Evolutionary conservation across 2,797 vertebrate genomes (phyloP).

Genomic region (Rhodeus uyekii): DNA sequence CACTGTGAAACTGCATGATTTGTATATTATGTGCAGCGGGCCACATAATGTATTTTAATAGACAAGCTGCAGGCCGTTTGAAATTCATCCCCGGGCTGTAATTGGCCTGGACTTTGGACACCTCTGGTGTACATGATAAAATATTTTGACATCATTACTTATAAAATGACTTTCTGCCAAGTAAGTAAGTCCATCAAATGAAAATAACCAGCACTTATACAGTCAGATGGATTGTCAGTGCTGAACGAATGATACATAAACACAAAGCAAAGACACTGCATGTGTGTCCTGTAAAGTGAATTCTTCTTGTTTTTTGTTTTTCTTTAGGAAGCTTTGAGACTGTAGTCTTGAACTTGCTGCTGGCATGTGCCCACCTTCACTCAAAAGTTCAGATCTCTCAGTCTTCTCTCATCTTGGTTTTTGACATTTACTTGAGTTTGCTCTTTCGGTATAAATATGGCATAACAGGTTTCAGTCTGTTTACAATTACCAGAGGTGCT

Average conservation of each 20-base stretch:
- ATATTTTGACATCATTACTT: background rate
- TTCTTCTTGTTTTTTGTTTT: background rate
- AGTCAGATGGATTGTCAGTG: background rate
- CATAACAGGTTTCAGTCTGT: background rate
- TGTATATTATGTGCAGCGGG: too few relatives aligned
- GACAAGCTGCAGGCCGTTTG: too few relatives aligned
- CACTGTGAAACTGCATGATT: too few relatives aligned
- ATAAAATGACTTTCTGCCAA: background rate
- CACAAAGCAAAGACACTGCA: background rate
- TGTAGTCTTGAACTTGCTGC: constrained; percentile 16
- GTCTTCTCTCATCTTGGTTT: constrained; percentile 4
- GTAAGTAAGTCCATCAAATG: background rate
- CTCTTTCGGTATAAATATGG: background rate
- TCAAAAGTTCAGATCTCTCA: constrained; percentile 45
- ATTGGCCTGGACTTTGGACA: too few relatives aligned
- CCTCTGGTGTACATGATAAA: background rate
- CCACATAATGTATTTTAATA: too few relatives aligned
- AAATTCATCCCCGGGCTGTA: too few relatives aligned
- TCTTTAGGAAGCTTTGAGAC: background rate
- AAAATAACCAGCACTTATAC: background rate
- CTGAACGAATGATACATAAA: background rate
- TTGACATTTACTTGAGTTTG: constrained; percentile 4
- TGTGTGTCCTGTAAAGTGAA: background rate
- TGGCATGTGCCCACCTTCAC: constrained; percentile 21
- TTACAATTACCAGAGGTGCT: background rate